Conservation (phyloP, 2,888 invertebrate genomes). For the Cremastinae sp. region DNA sequence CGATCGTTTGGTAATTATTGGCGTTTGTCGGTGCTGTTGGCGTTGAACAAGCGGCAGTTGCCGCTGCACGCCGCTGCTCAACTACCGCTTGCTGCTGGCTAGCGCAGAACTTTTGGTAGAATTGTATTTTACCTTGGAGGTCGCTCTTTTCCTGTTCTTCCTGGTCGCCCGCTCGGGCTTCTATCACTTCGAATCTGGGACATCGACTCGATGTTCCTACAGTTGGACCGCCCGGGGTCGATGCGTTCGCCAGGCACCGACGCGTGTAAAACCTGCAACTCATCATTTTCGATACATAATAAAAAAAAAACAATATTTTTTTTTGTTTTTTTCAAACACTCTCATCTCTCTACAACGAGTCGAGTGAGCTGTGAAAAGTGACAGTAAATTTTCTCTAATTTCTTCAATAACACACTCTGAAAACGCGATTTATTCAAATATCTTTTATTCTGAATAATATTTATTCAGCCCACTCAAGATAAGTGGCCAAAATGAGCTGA, state of each 20-base stretch:
- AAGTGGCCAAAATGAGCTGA: too few species aligned
- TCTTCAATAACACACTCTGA: too few species aligned
- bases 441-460: too few species aligned
- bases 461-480: too few species aligned
- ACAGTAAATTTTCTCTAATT: too few species aligned
- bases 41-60: constrained; percentile 73
- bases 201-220: constrained; percentile 72
- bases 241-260: constrained; percentile 76
- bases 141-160: constrained; percentile 78
- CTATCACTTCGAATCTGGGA: constrained; percentile 70
- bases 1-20: constrained; percentile 53
- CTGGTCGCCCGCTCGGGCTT: constrained; percentile 73
- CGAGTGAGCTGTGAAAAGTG: too few species aligned
- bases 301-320: background rate
- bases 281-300: constrained; percentile 18
- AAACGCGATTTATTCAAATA: too few species aligned
- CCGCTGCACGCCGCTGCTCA: constrained; percentile 82
- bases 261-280: constrained; percentile 77
- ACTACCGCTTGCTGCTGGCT: constrained; percentile 76
- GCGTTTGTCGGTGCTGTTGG: constrained; percentile 50
- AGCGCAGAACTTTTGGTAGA: constrained; percentile 78
- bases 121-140: constrained; percentile 78
- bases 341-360: too few species aligned
- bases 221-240: constrained; percentile 72
- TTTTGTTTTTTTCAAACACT: background rate